Percentiles rank a stretch among this genome's conserved stretches.
Conservation (phyloP, 1,140 invertebrate species). For the Drosophila pruinosa region DNA sequence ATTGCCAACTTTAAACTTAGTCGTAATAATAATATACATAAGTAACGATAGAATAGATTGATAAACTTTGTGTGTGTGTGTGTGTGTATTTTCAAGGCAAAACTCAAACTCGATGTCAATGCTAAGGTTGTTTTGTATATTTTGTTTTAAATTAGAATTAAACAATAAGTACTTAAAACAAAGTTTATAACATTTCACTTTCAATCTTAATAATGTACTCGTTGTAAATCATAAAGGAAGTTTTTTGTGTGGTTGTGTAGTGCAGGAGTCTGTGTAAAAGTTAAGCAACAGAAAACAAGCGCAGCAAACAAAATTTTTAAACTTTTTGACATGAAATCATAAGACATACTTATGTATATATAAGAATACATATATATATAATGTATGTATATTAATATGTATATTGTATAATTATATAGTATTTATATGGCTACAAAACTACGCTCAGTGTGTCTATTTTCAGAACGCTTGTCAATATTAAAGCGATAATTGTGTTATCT, state of each 20-base stretch:
- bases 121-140: slow-evolving; percentile 13
- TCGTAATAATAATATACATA: slow-evolving; percentile 78
- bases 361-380: slow-evolving; percentile 56
- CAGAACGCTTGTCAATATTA: slow-evolving; percentile 46
- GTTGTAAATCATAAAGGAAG: slow-evolving; percentile 57
- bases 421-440: slow-evolving; percentile 45
- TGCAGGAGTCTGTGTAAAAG: slow-evolving; percentile 16
- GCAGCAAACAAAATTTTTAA: slow-evolving; percentile 56
- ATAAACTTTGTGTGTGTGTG: slow-evolving; percentile 47
- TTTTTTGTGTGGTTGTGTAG: slow-evolving; percentile 16
- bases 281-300: slow-evolving; percentile 71
- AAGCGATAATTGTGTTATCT: slow-evolving; percentile 36
- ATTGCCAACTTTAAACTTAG: slow-evolving; percentile 74
- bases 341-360: slow-evolving; percentile 59
- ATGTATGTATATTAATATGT: slow-evolving; percentile 45
- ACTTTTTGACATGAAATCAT: slow-evolving; percentile 53
- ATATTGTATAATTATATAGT: slow-evolving; percentile 55
- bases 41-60: slow-evolving; percentile 71
- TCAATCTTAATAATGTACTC: slow-evolving; percentile 68
- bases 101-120: slow-evolving; percentile 2
- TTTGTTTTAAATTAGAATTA: slow-evolving; percentile 64
- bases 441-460: slow-evolving; percentile 43
- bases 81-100: slow-evolving; percentile 28
- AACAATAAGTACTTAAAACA: slow-evolving; percentile 81
- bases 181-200: slow-evolving; percentile 71